A percentile compares a stretch with the other conserved stretches of the same genome.
Conservation (phyloP, 1,140 invertebrate genomes). For the Drosophila pruinosa region DNA sequence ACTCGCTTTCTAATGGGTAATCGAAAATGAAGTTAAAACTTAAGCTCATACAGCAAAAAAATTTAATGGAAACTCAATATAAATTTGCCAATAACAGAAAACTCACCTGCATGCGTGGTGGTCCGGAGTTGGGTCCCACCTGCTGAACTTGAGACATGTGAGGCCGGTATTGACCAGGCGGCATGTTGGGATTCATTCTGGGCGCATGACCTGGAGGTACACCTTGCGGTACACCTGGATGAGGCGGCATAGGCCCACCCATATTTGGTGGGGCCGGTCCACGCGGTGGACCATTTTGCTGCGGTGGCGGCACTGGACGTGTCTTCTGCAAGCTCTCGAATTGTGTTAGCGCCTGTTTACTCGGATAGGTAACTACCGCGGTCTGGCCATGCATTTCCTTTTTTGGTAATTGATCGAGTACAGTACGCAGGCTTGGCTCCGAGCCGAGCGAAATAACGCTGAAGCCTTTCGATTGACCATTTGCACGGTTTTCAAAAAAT, state of each 20-base stretch:
- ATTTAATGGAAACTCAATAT: constrained; percentile 2
- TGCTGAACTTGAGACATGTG: constrained; percentile 83
- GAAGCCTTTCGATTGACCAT: constrained; percentile 99
- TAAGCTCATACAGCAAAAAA: constrained; percentile 5
- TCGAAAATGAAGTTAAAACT: constrained; percentile 14
- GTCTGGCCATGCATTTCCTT: constrained; percentile 97
- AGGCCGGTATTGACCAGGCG: constrained; percentile 74
- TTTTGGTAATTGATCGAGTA: constrained; percentile 96
- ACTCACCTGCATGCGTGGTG: constrained; percentile 82
- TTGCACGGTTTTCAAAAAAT: constrained; percentile 99
- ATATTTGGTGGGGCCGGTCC: constrained; percentile 83
- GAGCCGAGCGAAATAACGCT: constrained; percentile 96
- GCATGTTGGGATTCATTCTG: constrained; percentile 84
- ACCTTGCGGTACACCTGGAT: constrained; percentile 81
- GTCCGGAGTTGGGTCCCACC: constrained; percentile 76
- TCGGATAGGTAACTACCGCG: constrained; percentile 97
- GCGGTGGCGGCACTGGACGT: constrained; percentile 89
- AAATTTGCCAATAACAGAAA: background rate
- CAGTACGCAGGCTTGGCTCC: constrained; percentile 93
- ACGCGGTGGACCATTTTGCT: constrained; percentile 83
- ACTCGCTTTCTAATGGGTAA: constrained; percentile 18
- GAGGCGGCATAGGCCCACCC: constrained; percentile 81
- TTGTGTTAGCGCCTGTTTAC: constrained; percentile 91
- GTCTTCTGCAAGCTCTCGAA: constrained; percentile 96
- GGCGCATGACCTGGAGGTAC: constrained; percentile 85